Base-by-base conservation (phyloP, 2,797 vertebrate genomes). In the Crypturellus tataupa region DNA sequence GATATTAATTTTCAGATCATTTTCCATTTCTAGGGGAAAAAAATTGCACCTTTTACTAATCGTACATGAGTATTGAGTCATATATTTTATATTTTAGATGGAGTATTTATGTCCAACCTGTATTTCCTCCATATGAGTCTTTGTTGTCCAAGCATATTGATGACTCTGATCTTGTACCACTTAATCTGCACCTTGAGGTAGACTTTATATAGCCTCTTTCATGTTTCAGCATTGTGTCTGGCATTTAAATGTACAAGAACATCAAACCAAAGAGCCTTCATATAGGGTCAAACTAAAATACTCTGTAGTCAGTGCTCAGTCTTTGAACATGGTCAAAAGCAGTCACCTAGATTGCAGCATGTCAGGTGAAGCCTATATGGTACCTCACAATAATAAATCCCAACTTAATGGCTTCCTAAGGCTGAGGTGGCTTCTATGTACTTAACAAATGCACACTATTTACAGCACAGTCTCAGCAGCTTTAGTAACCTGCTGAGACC, bases 11-110 rank as follows among this genome's bases (percentile, higher is more conserved):
- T 82, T 60, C 58, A 73, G 5, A 77, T 77, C 1, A 16, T 84
- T 87, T 95, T 88, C 49, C 55, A 63, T 81, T 72, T 91, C 55
- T 56, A 69, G 46, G 56, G 67, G 79, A 73, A 44, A 88, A 84
- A 51, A 63, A 12, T 72, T 65, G 8, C 37, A 35, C 0, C 1
- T 55, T 92, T 75, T 68, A 35, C 78, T 63, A 62, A 47, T 16
- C 68, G 27, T 63, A 35, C 12, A 17, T 27, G 31, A 31, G 13
- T 33, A 71, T 7, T 29, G 23, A 42, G 25, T 65, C 29, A 39
- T 35, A 14, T 51, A 51, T 51, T 51, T 5, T 46, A 27, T 58
- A 46, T 76, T 87, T 91, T 62, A 85, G 31, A 76, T 6, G 5
- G 25, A 62, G 3, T 46, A 14, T 40, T 81, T 71, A 77, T 68